Evolutionary conservation across 1,140 invertebrate genomes (phyloP).

Genomic region (Pogonus chalceus): DNA sequence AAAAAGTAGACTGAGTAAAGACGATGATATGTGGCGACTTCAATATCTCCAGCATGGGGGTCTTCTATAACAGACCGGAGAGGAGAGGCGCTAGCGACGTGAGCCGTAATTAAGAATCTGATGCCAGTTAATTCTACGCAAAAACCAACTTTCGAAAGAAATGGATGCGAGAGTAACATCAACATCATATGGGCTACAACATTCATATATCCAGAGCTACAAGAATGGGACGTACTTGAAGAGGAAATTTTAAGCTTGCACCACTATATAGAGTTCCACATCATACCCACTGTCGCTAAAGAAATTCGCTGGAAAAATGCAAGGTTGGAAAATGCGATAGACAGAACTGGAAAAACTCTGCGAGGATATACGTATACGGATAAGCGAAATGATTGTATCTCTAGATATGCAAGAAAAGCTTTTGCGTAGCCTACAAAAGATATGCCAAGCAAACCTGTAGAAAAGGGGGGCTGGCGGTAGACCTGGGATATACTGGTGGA

Average conservation of each 20-base stretch:
- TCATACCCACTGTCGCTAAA: too few relatives aligned
- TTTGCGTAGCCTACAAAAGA: background rate
- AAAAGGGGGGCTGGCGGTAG: too few relatives aligned
- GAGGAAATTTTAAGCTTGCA: background rate
- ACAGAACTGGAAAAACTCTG: background rate
- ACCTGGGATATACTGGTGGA: background rate
- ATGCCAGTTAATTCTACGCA: background rate
- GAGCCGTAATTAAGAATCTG: conserved; percentile 15
- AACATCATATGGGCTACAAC: background rate
- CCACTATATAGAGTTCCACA: too few relatives aligned
- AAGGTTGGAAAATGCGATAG: too few relatives aligned
- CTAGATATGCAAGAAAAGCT: background rate
- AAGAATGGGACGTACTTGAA: background rate
- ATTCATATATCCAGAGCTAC: background rate
- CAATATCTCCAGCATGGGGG: conserved; percentile 21
- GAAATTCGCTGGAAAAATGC: too few relatives aligned
- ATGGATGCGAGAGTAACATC: background rate
- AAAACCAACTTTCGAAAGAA: background rate
- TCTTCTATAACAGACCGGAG: conserved; percentile 13
- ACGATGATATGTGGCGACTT: conserved; percentile 18
- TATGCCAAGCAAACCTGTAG: too few relatives aligned
- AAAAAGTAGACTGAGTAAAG: background rate
- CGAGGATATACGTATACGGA: background rate
- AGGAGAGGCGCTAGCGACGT: conserved; percentile 16
- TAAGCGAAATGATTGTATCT: background rate